These are phyloP conservation scores for Apamea crenata DNA, from an alignment of 2,888 invertebrate genomes.

Conservation along the genomic window DNA sequence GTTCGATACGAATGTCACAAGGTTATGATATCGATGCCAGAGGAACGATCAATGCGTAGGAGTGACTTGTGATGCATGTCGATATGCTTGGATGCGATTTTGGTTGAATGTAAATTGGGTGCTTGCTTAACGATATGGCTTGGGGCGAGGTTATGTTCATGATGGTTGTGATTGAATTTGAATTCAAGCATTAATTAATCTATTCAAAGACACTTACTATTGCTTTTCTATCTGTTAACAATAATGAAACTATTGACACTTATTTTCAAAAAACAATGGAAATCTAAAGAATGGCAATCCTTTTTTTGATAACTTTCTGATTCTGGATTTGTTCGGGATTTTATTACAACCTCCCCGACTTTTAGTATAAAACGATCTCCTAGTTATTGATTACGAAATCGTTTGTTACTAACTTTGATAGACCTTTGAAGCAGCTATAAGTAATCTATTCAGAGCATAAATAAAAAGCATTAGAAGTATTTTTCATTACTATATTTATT, in stretches of 20 bases:
- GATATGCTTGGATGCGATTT: slow-evolving; percentile 64
- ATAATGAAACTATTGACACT: background rate
- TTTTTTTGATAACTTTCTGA: background rate
- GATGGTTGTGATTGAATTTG: slow-evolving; percentile 29
- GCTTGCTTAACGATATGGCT: slow-evolving; percentile 41
- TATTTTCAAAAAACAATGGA: background rate
- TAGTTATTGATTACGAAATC: too few relatives aligned
- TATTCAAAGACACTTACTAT: background rate
- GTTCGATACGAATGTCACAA: slow-evolving; percentile 89
- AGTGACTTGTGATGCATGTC: slow-evolving; percentile 58
- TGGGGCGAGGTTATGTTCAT: slow-evolving; percentile 12
- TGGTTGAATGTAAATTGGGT: slow-evolving; percentile 50
- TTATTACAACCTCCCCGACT: background rate
- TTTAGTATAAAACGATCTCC: too few relatives aligned
- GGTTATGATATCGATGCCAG: slow-evolving; percentile 88
- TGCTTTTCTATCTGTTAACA: background rate
- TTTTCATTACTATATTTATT: slow-evolving; percentile 87
- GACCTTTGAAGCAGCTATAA: background rate
- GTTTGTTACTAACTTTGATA: background rate
- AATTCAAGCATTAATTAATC: background rate
- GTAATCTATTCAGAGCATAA: background rate
- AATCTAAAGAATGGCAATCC: background rate
- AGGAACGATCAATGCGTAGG: slow-evolving; percentile 74
- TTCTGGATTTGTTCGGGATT: background rate
- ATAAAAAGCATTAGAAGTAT: slow-evolving; percentile 40